These are phyloP conservation scores for Molothrus ater DNA, from an alignment of 2,797 vertebrate species.

Conservation along the genomic window DNA sequence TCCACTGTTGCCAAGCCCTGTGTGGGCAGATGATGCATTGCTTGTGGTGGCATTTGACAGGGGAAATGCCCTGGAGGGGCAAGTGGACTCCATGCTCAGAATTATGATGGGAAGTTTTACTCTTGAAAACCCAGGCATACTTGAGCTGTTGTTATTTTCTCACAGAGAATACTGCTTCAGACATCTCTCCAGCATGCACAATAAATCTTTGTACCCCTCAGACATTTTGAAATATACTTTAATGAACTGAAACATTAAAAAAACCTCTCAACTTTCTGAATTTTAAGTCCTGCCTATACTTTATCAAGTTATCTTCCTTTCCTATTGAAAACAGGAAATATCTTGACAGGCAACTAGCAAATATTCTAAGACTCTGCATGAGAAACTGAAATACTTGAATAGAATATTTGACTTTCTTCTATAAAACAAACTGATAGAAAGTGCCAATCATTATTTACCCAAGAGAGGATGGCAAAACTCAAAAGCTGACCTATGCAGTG, in stretches of 20 bases:
- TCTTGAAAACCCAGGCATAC: not conserved
- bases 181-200: not conserved
- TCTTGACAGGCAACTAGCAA: not conserved
- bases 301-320: not conserved
- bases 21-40: not conserved
- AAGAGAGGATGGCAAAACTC: not conserved
- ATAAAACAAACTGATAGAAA: not conserved
- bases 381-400: not conserved
- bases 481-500: not conserved
- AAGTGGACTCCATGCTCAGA: not conserved
- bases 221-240: not conserved
- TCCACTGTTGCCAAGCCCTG: rapidly evolving
- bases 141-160: not conserved
- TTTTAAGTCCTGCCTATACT: not conserved
- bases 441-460: not conserved
- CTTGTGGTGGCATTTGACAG: not conserved
- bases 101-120: not conserved
- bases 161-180: not conserved
- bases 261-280: not conserved
- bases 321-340: not conserved
- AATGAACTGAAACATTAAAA: not conserved
- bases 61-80: not conserved
- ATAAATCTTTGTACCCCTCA: not conserved
- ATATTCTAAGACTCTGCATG: not conserved
- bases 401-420: not conserved